These are phyloP conservation scores for Oligia fasciuncula DNA, from an alignment of 2,888 invertebrate species.

Conservation along the genomic window DNA sequence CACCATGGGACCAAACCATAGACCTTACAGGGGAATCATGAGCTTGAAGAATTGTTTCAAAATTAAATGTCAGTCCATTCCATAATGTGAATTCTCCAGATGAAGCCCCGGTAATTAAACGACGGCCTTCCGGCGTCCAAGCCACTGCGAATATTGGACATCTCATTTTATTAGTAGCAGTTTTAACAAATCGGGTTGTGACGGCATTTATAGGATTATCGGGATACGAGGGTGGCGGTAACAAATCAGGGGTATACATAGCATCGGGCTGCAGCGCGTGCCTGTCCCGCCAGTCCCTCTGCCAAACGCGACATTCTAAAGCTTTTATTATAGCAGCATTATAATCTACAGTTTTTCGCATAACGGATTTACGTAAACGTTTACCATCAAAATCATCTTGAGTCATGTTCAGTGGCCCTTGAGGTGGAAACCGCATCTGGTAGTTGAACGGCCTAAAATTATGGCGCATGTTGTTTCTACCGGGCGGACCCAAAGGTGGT, in stretches of 20 bases:
- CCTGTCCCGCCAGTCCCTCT: slow-evolving; percentile 97
- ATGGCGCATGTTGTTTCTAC: slow-evolving; percentile 87
- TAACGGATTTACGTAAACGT: slow-evolving; percentile 97
- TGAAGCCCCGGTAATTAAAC: slow-evolving; percentile 99
- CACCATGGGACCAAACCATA: slow-evolving; percentile 99
- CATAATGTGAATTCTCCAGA: slow-evolving; percentile 99
- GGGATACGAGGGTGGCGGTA: slow-evolving; percentile 98
- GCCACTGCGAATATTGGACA: slow-evolving; percentile 99
- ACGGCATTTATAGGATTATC: slow-evolving; percentile 99
- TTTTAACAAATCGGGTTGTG: slow-evolving; percentile 98
- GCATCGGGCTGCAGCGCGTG: slow-evolving; percentile 98
- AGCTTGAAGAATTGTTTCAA: slow-evolving; percentile 99
- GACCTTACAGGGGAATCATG: slow-evolving; percentile 99
- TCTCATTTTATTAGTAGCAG: slow-evolving; percentile 99
- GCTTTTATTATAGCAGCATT: slow-evolving; percentile 98
- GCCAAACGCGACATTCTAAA: slow-evolving; percentile 98
- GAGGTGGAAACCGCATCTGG: slow-evolving; percentile 88
- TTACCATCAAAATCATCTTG: slow-evolving; percentile 98
- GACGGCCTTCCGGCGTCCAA: slow-evolving; percentile 99
- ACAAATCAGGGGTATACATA: slow-evolving; percentile 97
- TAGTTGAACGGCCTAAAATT: slow-evolving; percentile 88
- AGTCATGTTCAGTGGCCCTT: slow-evolving; percentile 92
- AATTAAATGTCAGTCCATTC: slow-evolving; percentile 99
- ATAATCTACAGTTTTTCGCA: slow-evolving; percentile 99
- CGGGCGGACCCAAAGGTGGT: slow-evolving; percentile 79